Conservation (phyloP, 2,797 vertebrate genomes). For the Micropoecilia bifurca region DNA sequence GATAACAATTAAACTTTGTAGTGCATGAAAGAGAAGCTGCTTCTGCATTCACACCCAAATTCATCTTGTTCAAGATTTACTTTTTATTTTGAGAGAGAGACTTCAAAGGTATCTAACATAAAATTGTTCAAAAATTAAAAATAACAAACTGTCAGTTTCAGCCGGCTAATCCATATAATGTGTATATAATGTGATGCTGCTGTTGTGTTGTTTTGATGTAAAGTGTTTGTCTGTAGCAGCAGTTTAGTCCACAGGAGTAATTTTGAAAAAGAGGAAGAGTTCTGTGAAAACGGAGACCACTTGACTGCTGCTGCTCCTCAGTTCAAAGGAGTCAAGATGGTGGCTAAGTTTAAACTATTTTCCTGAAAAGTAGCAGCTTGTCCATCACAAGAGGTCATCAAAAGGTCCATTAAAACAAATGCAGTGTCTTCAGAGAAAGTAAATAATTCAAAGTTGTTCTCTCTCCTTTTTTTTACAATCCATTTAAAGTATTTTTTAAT, state of each 20-base stretch:
- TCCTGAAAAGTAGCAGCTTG: slow-evolving; percentile 31
- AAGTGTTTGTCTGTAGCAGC: slow-evolving; percentile 81
- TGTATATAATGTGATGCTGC: background rate
- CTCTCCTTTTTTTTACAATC: background rate
- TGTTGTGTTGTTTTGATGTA: slow-evolving; percentile 61
- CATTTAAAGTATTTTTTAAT: background rate
- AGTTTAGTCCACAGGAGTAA: slow-evolving; percentile 85
- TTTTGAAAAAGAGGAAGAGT: slow-evolving; percentile 79
- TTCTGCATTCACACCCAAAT: slow-evolving; percentile 55
- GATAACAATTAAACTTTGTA: slow-evolving; percentile 81
- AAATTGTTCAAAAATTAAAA: background rate
- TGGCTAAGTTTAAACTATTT: slow-evolving; percentile 70
- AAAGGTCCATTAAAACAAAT: slow-evolving; percentile 62
- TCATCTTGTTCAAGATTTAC: slow-evolving; percentile 37
- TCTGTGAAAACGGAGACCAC: slow-evolving; percentile 82
- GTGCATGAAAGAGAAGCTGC: slow-evolving; percentile 69
- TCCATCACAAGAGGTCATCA: slow-evolving; percentile 65
- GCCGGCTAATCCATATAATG: background rate
- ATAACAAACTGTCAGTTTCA: background rate
- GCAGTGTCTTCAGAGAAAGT: slow-evolving; percentile 54
- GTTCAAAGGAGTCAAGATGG: slow-evolving; percentile 86
- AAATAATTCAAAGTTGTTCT: slow-evolving; percentile 44
- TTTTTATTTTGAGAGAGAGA: slow-evolving; percentile 19
- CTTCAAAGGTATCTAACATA: background rate
- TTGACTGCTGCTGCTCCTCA: slow-evolving; percentile 85